Evolutionary conservation across 2,888 invertebrate species (phyloP), one percentile per base, ranked within the genome.

Genomic region (Nymphalis urticae): DNA sequence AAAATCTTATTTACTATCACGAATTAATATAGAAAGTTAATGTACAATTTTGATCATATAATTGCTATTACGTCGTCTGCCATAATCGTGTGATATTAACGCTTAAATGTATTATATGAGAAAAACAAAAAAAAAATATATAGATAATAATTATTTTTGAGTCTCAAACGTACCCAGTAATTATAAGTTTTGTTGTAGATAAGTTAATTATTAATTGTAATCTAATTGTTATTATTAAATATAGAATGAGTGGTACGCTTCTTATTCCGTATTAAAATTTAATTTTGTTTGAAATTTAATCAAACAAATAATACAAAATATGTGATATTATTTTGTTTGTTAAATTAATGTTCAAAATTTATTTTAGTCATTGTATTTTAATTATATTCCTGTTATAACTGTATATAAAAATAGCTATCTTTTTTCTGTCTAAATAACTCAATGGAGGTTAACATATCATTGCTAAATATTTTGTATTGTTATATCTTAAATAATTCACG

Each of bases 41-140:
- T 67, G 67, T 67, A 62, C 62, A 67, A 67, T 67, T 67, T 54
- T 36, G 54, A 62, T 67, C 62, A 62, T 67, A 62, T 67, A 62
- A 62, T 48, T 36, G 67, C 67, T 50, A 59, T 69, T 69, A 75
- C 64, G 70, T 73, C 73, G 75, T 81, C 80, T 81, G 83, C 83
- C 83, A 83, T 83, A 74, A 73, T 81, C 80, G 79, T 84, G 85
- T 85, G 85, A 85, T 84, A 85, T 76, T 84, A 80, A 75, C 72
- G 79, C 79, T 77, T 79, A 79, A 68, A 68, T 16, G 36, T 70
- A 62, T 68, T 66, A 62, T 66, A 68, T 69, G 42, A 62, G 53
- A n/a, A 68, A 63, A 62, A 24, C 32, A 48, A 63, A 67, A 53
- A 53, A 53, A 53, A 62, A 27, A 36, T 53, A 24, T 53, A 32